Base-by-base conservation (phyloP, 2,888 invertebrate genomes). In the Phyto melanocephala region DNA sequence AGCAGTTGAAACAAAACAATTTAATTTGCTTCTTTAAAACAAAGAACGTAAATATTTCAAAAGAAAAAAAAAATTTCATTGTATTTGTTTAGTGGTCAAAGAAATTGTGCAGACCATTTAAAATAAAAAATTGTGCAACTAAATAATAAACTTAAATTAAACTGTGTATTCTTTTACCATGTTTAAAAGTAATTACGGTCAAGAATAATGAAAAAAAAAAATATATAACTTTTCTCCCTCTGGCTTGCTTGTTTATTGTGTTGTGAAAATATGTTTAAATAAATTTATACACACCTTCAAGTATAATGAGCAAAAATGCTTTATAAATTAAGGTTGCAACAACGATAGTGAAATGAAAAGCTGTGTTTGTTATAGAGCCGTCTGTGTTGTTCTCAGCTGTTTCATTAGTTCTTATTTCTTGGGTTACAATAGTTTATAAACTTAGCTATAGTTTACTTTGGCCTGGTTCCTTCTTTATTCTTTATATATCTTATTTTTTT, bases 221-320 rank as follows among this genome's bases (percentile, higher is more conserved):
- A 62, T 11, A 24, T 45, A 67, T 54, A 65, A 24, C 6, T 50
- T 68, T 60, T 45, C 11, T 47, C n/a, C 33, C 47, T 40, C 1
- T 33, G 20, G 17, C 8, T 58, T 28, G 24, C 68, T 76, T 33
- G 17, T 13, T 67, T 40, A 37, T 76, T 76, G 22, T 52, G 7
- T 52, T 63, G 37, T 47, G 33, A 22, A 60, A 40, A 56, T 62
- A 42, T 3, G n/a, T 54, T 28, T 3, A 28, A 28, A 28, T 5
- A 28, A 28, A n/a, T n/a, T n/a, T 6, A 28, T 5, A 28, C 6
- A 28, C 28, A 28, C 28, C 42, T 33, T 10, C 40, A 15, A 37
- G 37, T 35, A 70, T 68, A 74, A 74, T 28, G 37, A 68, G 60
- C 52, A 72, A 75, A n/a, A n/a, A 70, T 68, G 40, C n/a, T 56